Evolutionary conservation across 2,888 invertebrate species (phyloP).

Genomic region (Halictus quadricinctus): DNA sequence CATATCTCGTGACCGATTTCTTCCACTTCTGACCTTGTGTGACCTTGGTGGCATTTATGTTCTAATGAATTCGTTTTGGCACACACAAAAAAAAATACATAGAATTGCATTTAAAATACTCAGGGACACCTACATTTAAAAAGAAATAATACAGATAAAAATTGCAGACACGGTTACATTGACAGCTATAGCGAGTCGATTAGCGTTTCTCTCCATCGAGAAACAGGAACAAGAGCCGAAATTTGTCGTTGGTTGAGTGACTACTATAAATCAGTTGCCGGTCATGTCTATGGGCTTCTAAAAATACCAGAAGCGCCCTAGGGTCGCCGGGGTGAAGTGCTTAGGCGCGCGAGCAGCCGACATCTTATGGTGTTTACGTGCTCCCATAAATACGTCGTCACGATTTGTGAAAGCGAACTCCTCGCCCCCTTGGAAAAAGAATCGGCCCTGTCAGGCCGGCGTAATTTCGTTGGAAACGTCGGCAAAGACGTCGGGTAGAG

Average conservation of each 20-base stretch:
- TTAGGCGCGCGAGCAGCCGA: constrained; percentile 27
- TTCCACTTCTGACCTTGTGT: too few species aligned
- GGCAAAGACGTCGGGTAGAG: constrained; percentile 3
- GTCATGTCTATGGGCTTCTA: constrained; percentile 68
- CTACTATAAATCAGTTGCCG: constrained; percentile 69
- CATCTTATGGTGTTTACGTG: constrained; percentile 46
- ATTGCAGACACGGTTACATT: too few species aligned
- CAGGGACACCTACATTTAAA: too few species aligned
- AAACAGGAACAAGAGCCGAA: constrained; percentile 6
- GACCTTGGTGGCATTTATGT: too few species aligned
- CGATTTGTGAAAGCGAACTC: constrained; percentile 62
- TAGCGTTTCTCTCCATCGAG: not conserved
- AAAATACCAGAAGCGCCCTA: constrained; percentile 62
- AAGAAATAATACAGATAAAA: too few species aligned
- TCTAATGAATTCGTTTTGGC: too few species aligned
- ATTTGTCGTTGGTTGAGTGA: constrained; percentile 55
- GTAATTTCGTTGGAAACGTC: constrained; percentile 1
- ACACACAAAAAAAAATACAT: too few species aligned
- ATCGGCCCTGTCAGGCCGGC: not conserved
- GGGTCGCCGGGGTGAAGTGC: constrained; percentile 36
- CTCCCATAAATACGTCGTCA: constrained; percentile 64
- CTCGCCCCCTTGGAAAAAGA: constrained; percentile 39
- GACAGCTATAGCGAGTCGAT: not conserved
- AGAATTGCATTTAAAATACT: too few species aligned
- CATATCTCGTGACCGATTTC: too few species aligned